A percentile compares a stretch with the other conserved stretches of the same genome.
These are phyloP conservation scores for Hippasteria phrygiana DNA, from an alignment of 53 echinoderm and acorn worm genomes.

Conservation along the genomic window DNA sequence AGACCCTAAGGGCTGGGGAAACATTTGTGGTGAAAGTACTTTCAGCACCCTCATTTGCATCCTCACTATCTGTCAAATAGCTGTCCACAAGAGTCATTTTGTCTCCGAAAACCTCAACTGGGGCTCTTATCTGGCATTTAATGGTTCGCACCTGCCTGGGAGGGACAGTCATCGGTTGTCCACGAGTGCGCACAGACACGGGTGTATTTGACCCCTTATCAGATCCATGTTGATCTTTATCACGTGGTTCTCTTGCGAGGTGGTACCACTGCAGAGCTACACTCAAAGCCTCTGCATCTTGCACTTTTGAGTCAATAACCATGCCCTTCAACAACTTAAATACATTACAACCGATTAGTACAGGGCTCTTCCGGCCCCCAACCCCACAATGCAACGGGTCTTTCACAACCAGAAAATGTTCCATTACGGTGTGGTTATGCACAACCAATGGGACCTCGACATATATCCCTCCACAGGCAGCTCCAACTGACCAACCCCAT, in stretches of 20 bases:
- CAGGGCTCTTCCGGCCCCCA: background rate
- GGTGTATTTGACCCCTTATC: background rate
- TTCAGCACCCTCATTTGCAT: background rate
- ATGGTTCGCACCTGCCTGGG: background rate
- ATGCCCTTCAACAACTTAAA: background rate
- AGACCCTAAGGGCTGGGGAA: background rate
- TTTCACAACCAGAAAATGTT: background rate
- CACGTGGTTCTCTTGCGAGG: background rate
- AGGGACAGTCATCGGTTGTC: background rate
- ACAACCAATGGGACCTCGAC: constrained; percentile 3
- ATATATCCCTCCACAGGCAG: constrained; percentile 27
- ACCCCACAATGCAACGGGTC: constrained; percentile 14
- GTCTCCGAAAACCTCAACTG: constrained; percentile 6
- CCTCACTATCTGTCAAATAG: background rate
- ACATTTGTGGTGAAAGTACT: background rate
- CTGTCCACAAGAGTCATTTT: background rate
- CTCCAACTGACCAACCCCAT: background rate
- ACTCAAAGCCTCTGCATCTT: constrained; percentile 12
- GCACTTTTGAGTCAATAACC: background rate
- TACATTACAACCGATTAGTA: background rate
- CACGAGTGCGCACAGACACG: background rate
- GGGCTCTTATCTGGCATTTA: background rate
- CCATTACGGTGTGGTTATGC: background rate
- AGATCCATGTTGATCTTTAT: background rate
- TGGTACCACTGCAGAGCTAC: constrained; percentile 7